Conservation (phyloP, 2,113 vertebrate genomes). For the Oncorhynchus clarkii region DNA sequence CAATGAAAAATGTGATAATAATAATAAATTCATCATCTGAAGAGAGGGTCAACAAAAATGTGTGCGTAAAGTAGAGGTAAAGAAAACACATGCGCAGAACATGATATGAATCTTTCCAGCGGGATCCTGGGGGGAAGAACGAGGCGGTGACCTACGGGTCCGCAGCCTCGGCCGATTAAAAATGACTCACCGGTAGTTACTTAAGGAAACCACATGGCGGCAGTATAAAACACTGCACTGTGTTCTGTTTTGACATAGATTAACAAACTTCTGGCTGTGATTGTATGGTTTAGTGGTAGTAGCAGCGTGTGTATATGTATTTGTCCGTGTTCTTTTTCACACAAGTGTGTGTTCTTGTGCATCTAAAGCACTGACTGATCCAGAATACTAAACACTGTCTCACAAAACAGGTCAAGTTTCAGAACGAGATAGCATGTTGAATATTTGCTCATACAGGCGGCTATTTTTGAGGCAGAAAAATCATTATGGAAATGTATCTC, state of each 20-base stretch:
- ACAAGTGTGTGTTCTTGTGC: no score
- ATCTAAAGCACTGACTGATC: neutral
- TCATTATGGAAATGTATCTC: neutral
- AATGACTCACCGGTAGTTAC: neutral
- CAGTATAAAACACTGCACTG: slow-evolving; percentile 59
- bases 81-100: no score
- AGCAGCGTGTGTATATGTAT: no score
- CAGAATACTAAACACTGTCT: neutral
- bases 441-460: neutral
- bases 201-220: slow-evolving; percentile 55
- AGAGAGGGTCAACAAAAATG: no score
- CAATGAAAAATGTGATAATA: no score
- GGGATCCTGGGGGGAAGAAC: no score
- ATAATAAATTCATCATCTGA: no score
- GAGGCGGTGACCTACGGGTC: no score
- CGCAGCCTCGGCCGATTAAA: neutral
- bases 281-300: slow-evolving; percentile 39
- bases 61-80: no score
- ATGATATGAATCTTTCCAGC: no score
- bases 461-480: neutral
- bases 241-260: slow-evolving; percentile 48
- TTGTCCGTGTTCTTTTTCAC: no score
- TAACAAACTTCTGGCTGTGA: slow-evolving; percentile 47
- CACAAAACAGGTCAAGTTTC: neutral
- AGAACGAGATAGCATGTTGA: neutral